Conservation (phyloP, 1,140 invertebrate species). For the Heliconius hewitsoni region DNA sequence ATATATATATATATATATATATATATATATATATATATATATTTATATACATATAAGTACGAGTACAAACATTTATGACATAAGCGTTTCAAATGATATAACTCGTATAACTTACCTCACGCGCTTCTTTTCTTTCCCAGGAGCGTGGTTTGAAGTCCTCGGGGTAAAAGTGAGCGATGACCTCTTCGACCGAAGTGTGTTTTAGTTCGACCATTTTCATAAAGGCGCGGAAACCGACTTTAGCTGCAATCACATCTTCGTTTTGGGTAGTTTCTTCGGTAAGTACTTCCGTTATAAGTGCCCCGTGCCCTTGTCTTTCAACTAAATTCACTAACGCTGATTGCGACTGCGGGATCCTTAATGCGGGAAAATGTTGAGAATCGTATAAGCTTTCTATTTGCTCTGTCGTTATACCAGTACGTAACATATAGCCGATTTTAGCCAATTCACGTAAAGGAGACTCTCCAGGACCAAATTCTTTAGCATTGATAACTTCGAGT, state of each 20-base stretch:
- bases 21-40: no score
- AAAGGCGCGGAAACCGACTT: constrained; percentile 90
- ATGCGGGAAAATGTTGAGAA: constrained; percentile 88
- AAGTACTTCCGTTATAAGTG: constrained; percentile 89
- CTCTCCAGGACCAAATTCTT: constrained; percentile 90
- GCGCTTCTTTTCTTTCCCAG: constrained; percentile 87
- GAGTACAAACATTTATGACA: no score
- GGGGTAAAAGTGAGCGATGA: constrained; percentile 89
- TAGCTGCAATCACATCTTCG: constrained; percentile 87
- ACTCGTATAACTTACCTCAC: constrained; percentile 78
- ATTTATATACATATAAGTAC: no score
- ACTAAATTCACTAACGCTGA: constrained; percentile 90
- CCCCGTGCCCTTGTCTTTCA: constrained; percentile 89
- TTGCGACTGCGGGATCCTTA: constrained; percentile 89
- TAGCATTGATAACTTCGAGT: constrained; percentile 86
- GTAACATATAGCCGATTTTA: constrained; percentile 88
- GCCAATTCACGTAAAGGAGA: constrained; percentile 89
- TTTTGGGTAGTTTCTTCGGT: constrained; percentile 88
- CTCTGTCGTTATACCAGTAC: constrained; percentile 87
- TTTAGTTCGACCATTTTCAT: constrained; percentile 91
- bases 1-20: no score
- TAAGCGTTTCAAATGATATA: neutral
- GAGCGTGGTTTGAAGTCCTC: constrained; percentile 90
- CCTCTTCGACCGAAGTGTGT: constrained; percentile 90
- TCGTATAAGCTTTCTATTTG: constrained; percentile 90